A percentile compares a stretch with the other conserved stretches of the same genome.
Conservation (phyloP, 2,797 vertebrate species). For the Gobio occitaniae region DNA sequence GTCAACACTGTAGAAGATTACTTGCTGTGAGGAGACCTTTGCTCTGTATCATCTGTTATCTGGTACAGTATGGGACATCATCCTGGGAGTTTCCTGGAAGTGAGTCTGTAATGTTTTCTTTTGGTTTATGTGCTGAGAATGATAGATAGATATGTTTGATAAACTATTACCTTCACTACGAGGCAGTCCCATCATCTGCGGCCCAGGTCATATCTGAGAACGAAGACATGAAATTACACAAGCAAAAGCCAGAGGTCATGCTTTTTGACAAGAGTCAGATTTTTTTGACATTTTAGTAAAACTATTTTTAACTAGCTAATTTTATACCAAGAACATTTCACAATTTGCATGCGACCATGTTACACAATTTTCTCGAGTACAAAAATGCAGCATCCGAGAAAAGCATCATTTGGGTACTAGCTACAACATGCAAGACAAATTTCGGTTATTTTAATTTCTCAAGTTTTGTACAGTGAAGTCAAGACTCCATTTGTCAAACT, state of each 20-base stretch:
- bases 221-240: slow-evolving; percentile 42
- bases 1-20: not conserved
- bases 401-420: not conserved
- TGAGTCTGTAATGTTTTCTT: not conserved
- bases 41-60: slow-evolving; percentile 1
- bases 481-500: not conserved
- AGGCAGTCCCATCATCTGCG: slow-evolving; percentile 67
- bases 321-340: not conserved
- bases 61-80: not conserved
- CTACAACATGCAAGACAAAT: not conserved
- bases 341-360: not conserved
- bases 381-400: not conserved
- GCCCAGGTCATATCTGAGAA: slow-evolving; percentile 73
- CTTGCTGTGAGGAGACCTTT: slow-evolving; percentile 22
- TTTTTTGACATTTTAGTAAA: not conserved
- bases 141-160: not conserved
- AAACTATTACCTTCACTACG: not conserved
- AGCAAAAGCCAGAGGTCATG: not conserved
- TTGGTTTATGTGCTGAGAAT: not conserved
- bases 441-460: not conserved
- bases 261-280: not conserved
- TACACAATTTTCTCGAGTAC: not conserved
- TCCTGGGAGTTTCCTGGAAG: not conserved
- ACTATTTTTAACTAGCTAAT: not conserved
- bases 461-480: not conserved